Conservation (phyloP, 2,113 vertebrate genomes). For the Notiomystis cincta region DNA sequence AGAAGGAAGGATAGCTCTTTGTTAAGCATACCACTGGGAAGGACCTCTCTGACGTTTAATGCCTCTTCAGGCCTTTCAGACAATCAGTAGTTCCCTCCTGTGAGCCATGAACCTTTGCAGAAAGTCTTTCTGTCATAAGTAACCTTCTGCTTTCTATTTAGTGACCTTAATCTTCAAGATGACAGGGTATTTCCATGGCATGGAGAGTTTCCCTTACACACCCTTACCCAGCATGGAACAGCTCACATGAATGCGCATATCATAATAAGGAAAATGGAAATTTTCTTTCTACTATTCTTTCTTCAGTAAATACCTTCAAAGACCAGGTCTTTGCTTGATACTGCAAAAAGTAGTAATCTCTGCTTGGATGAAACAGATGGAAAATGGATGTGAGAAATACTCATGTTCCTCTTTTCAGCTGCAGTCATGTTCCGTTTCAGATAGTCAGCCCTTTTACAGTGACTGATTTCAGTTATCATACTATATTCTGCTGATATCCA, state of each 20-base stretch:
- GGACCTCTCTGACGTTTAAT: constrained; percentile 1
- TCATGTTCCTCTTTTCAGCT: neutral
- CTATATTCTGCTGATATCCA: neutral
- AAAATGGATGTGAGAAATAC: neutral
- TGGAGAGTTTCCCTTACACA: constrained; percentile 18
- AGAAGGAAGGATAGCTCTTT: constrained; percentile 25
- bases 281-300: neutral
- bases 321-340: neutral
- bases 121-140: constrained; percentile 40
- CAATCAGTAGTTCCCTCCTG: constrained; percentile 48
- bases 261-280: neutral
- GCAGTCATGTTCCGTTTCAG: neutral
- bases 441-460: neutral
- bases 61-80: constrained; percentile 45
- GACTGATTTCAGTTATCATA: neutral
- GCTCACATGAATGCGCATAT: neutral
- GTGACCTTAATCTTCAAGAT: constrained; percentile 63
- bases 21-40: neutral
- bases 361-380: neutral
- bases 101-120: constrained; percentile 57
- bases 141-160: constrained; percentile 47
- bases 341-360: neutral
- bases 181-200: constrained; percentile 16
- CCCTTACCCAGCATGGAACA: neutral
- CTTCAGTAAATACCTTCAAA: constrained; percentile 13